Percentiles rank a stretch among this genome's conserved stretches.
phyloP scores from a whole-genome alignment of 2,113 vertebrate species.

The Carettochelys insculpta region DNA sequence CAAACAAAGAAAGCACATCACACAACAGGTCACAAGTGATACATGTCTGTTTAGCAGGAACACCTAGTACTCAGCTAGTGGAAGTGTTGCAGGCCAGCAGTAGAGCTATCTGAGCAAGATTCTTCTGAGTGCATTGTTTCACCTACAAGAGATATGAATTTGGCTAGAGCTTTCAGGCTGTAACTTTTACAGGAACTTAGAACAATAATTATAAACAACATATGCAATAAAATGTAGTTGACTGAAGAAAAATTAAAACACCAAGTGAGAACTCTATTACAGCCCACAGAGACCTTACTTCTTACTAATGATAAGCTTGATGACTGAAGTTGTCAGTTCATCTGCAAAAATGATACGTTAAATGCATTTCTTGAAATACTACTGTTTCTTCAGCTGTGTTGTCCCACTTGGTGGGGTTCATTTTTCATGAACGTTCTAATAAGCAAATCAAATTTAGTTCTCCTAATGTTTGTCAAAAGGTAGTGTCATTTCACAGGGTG shows the following conservation, averaged over 20 bases:
- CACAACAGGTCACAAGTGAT: fast-evolving
- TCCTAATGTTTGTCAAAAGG: neutral
- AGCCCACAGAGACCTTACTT: neutral
- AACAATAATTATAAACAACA: neutral
- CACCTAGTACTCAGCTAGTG: neutral
- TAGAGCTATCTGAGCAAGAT: neutral
- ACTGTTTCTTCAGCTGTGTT: neutral
- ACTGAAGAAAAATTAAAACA: neutral
- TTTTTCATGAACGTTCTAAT: neutral
- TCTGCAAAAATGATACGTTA: neutral
- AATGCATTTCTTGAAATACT: neutral
- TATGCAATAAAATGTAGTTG: neutral
- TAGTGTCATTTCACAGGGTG: neutral
- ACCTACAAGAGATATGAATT: neutral
- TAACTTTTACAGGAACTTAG: neutral
- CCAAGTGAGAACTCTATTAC: neutral
- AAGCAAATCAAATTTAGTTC: neutral
- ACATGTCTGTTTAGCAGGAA: neutral
- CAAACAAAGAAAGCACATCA: neutral
- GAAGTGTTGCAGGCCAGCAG: neutral
- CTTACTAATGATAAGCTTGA: neutral
- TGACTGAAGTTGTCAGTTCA: neutral
- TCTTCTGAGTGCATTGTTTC: neutral
- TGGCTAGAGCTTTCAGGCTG: neutral
- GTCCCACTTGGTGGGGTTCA: fast-evolving